Evolutionary conservation across 2,888 invertebrate species (phyloP).

Genomic region (Seira sanloemensis): DNA sequence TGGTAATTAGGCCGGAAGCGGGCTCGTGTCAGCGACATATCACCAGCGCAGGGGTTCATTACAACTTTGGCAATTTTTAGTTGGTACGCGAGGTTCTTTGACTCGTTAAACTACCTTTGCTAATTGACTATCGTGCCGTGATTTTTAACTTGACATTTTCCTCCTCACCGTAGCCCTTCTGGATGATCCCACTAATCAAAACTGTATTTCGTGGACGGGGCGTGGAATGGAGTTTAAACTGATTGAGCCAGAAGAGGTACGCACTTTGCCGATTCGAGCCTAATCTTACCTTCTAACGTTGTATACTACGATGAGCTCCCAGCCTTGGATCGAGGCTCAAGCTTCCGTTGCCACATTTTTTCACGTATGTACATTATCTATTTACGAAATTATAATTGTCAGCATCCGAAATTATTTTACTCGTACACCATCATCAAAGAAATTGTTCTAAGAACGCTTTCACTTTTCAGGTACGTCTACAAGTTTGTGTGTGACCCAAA

Average conservation of each 20-base stretch:
- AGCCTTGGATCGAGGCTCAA: no score
- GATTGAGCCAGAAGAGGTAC: slow-evolving; percentile 91
- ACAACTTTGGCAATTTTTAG: slow-evolving; percentile 96
- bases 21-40: slow-evolving; percentile 56
- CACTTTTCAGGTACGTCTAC: slow-evolving; percentile 86
- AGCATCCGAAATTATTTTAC: no score
- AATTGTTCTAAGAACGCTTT: no score
- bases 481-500: slow-evolving; percentile 97
- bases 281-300: no score
- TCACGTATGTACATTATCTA: no score
- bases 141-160: background rate
- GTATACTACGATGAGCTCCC: no score
- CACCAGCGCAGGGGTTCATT: slow-evolving; percentile 87
- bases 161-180: slow-evolving; percentile 72
- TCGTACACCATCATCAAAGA: no score
- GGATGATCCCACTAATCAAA: slow-evolving; percentile 76
- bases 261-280: no score
- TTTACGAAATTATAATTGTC: no score
- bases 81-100: no score
- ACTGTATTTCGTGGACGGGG: slow-evolving; percentile 89
- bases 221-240: slow-evolving; percentile 96
- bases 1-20: slow-evolving; percentile 24
- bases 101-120: no score
- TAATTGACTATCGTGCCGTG: background rate
- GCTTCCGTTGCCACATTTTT: no score